These are phyloP conservation scores for Phalera bucephala DNA, from an alignment of 2,888 invertebrate species.

Conservation along the genomic window DNA sequence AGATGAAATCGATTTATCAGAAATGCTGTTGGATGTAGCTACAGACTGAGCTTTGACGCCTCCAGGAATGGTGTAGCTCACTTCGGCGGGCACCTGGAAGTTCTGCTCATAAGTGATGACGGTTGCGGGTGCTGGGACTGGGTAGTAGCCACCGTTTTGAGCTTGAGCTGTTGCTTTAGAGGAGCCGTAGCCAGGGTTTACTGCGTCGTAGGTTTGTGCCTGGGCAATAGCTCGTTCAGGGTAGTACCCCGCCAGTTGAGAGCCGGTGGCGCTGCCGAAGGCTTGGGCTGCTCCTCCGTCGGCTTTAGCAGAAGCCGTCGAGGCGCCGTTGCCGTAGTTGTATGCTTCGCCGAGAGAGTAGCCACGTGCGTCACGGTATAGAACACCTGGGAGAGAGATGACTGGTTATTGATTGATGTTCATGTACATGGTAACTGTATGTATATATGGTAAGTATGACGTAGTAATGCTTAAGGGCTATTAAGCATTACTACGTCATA, in stretches of 20 bases:
- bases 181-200: constrained; percentile 19
- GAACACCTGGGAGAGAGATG: constrained; percentile 37
- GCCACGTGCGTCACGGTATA: constrained; percentile 63
- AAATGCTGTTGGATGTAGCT: constrained; percentile 46
- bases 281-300: constrained; percentile 35
- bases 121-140: constrained; percentile 57
- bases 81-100: constrained; percentile 36
- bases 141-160: constrained; percentile 46
- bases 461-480: too few relatives aligned
- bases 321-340: constrained; percentile 46
- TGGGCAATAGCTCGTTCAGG: constrained; percentile 49
- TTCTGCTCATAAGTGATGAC: constrained; percentile 66
- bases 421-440: too few relatives aligned
- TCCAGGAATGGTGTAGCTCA: constrained; percentile 34
- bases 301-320: constrained; percentile 41
- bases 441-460: too few relatives aligned
- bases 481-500: too few relatives aligned
- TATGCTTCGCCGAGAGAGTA: constrained; percentile 55
- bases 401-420: background rate
- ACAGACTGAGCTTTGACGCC: constrained; percentile 50
- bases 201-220: constrained; percentile 25
- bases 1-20: constrained; percentile 50
- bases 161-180: constrained; percentile 34
- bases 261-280: constrained; percentile 40
- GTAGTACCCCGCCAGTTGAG: constrained; percentile 20